Evolutionary conservation across 37 sponge, comb jelly and placozoan species (phyloP), one percentile per base, ranked within the genome.

Genomic region (Amphimedon queenslandica): DNA sequence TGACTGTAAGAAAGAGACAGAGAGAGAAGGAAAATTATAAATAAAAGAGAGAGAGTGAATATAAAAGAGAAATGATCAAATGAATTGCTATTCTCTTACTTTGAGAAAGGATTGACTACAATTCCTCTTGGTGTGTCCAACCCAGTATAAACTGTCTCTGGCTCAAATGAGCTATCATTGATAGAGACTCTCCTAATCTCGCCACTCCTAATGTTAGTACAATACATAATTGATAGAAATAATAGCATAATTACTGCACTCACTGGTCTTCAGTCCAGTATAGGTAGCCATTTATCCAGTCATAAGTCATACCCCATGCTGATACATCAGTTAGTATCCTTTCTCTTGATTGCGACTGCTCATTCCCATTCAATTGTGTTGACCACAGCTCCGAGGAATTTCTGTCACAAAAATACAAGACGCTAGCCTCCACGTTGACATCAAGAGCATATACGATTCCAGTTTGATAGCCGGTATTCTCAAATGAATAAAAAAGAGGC

Each of bases 201-300:
- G 71, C 24, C 67, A 66, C 74, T 73, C 31, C 61, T 53, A n/a
- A n/a, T n/a, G n/a, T n/a, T n/a, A n/a, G n/a, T n/a, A n/a, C n/a
- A n/a, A n/a, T n/a, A n/a, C n/a, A 1, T 47, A 35, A 57, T 58
- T 8, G 43, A 69, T 3, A 69, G 21, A 37, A 39, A 10, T 42
- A 29, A 69, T 47, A 69, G 23, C 21, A 69, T 71, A 21, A 73
- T 33, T 23, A 2, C 55, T 1, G 34, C 0, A 74, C 75, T 79
- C 21, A 85, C 86, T 8, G 27, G 60, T 85, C 86, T 38, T 85
- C 86, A 0, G 80, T 79, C 86, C 86, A 85, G 72, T 85, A 85
- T 2, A 85, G 37, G 21, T 58, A 20, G 1, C 64, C 43, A 13
- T 67, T 57, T 32, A 74, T 68, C 80, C 79, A 79, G 69, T 85